Percentiles rank a stretch among this genome's conserved stretches.
These are phyloP conservation scores for Chloroceryle aenea DNA, from an alignment of 2,113 vertebrate genomes.

Conservation along the genomic window DNA sequence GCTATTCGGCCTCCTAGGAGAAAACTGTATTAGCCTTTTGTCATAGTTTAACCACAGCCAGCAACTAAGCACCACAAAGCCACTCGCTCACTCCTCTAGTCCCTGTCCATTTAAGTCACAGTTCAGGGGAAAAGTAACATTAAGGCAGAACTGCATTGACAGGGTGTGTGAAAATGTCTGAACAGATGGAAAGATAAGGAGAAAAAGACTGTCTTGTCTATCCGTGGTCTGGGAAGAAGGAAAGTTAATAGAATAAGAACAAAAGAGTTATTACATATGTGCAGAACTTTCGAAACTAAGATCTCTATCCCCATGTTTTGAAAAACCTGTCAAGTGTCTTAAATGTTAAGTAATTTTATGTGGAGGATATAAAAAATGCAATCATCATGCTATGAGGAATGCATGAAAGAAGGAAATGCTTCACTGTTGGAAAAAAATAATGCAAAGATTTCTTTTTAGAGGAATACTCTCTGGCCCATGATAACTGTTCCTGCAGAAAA, in stretches of 20 bases:
- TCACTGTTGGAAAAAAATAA: conserved; percentile 19
- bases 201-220: neutral
- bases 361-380: conserved; percentile 23
- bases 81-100: neutral
- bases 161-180: neutral
- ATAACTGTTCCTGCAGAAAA: conserved; percentile 51
- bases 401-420: neutral
- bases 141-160: neutral
- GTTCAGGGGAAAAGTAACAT: conserved; percentile 40
- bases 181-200: conserved; percentile 11
- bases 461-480: conserved; percentile 4
- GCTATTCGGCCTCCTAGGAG: neutral
- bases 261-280: neutral
- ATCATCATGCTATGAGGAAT: neutral
- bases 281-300: neutral
- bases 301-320: neutral
- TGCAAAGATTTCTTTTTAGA: conserved; percentile 35
- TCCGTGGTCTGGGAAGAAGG: neutral
- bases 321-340: conserved; percentile 27
- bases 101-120: conserved; percentile 32
- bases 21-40: neutral
- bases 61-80: no score
- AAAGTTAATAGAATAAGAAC: neutral
- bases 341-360: neutral
- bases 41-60: neutral